phyloP scores from a whole-genome alignment of 2,113 vertebrate genomes.

The Ammospiza caudacuta region DNA sequence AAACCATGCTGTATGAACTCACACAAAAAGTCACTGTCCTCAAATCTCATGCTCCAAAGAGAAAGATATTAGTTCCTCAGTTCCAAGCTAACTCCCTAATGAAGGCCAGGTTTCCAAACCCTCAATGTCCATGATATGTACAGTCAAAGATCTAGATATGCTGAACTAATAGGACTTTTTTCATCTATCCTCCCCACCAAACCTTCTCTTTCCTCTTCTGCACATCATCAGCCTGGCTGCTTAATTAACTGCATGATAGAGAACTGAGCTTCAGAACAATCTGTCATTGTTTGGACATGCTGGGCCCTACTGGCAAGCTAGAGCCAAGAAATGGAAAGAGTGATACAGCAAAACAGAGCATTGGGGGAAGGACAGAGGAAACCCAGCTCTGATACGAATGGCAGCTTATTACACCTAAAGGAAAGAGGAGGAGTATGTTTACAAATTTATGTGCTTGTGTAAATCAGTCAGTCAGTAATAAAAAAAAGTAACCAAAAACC shows the following conservation, averaged over 20 bases:
- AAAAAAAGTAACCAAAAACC: background rate
- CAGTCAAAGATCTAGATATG: background rate
- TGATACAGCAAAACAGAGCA: background rate
- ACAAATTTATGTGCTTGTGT: background rate
- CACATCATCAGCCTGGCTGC: background rate
- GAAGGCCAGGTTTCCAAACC: background rate
- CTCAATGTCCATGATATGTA: background rate
- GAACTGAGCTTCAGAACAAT: background rate
- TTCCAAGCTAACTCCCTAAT: background rate
- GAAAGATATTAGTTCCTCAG: background rate
- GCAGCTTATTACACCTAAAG: background rate
- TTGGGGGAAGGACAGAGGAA: background rate
- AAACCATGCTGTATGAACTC: background rate
- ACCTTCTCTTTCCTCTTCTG: background rate
- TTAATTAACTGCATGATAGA: background rate
- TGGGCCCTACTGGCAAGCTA: background rate
- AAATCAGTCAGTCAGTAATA: background rate
- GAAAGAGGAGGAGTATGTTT: background rate
- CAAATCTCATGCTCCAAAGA: background rate
- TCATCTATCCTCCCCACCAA: fast-evolving
- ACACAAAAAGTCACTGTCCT: background rate
- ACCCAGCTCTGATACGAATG: background rate
- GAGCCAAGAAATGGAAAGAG: background rate
- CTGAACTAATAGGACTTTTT: background rate
- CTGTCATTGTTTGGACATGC: background rate